Conservation (phyloP, 2,113 vertebrate genomes). For the Alethe diademata region DNA sequence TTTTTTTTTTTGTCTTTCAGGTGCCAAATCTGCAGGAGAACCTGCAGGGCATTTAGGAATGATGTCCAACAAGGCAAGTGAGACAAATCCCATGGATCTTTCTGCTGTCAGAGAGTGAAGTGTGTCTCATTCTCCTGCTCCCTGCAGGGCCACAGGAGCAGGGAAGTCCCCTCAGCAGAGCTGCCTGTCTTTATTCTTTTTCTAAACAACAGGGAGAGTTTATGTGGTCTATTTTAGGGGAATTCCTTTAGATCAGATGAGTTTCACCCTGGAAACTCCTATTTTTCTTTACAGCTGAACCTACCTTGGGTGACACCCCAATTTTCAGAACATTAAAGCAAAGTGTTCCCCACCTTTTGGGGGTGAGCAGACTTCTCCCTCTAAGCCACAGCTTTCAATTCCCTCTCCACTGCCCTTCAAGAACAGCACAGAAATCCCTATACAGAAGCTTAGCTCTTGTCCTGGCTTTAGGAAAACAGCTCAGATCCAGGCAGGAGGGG, state of each 20-base stretch:
- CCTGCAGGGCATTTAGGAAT: not conserved
- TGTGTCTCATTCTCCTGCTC: not conserved
- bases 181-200: not conserved
- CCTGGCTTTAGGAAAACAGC: not conserved
- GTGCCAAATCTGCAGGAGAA: not conserved
- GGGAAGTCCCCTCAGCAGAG: not conserved
- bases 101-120: not conserved
- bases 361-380: not conserved
- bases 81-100: not conserved
- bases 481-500: not conserved
- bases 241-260: not conserved
- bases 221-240: not conserved
- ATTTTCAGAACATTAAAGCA: not conserved
- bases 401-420: not conserved
- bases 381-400: not conserved
- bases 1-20: not conserved
- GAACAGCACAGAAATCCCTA: not conserved
- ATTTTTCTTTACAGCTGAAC: not conserved
- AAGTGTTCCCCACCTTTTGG: not conserved
- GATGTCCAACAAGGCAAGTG: not conserved
- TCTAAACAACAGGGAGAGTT: not conserved
- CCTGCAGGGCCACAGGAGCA: not conserved
- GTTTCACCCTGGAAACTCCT: not conserved
- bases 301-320: accelerated
- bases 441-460: not conserved